Base-by-base conservation (phyloP, 2,888 invertebrate species). In the Mesorhabditis spiculigera region DNA sequence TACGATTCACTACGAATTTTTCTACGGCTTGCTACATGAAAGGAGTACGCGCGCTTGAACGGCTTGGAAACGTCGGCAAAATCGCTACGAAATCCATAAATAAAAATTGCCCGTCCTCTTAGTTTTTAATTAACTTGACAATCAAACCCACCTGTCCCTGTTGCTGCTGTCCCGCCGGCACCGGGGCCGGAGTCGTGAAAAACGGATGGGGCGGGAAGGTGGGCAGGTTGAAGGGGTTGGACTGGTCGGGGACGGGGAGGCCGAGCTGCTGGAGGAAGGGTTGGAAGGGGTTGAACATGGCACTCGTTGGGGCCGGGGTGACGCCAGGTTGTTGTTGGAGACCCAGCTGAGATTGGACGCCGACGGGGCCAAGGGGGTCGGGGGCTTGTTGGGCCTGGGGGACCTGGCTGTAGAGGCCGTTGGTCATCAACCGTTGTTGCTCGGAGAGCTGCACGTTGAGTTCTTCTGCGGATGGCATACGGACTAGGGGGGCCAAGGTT, bases 251-350 rank as follows among this genome's bases (percentile, higher is more conserved):
- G 62, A 10, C 61, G 50, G 66, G 75, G 45, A 65, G 76, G 43
- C 66, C 72, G 61, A 65, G 43, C 58, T 82, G 80, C 44, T 73
- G 77, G 6, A 84, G 73, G 75, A 84, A 84, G n/a, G 82, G 80
- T 67, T 81, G 81, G 78, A 84, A 84, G 5, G 82, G 83, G 63
- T 84, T 84, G 70, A 76, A 75, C 43, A 80, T 70, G 8, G 75
- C 71, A 10, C 68, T 65, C 41, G 72, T 71, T 68, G 71, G 74
- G 42, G 68, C 58, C n/a, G 69, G 65, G 28, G 58, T 28, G 16
- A 50, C 61, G 1, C 65, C 67, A 5, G 68, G 63, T 66, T 65
- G 66, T 41, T 50, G 58, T 8, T 45, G n/a, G 67, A 50, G 16
- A 3, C 8, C 8, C 1, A 50, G 58, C 10, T n/a, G 28, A 67